phyloP scores from a whole-genome alignment of 2,888 invertebrate species.

The Spilosoma lubricipeda region DNA sequence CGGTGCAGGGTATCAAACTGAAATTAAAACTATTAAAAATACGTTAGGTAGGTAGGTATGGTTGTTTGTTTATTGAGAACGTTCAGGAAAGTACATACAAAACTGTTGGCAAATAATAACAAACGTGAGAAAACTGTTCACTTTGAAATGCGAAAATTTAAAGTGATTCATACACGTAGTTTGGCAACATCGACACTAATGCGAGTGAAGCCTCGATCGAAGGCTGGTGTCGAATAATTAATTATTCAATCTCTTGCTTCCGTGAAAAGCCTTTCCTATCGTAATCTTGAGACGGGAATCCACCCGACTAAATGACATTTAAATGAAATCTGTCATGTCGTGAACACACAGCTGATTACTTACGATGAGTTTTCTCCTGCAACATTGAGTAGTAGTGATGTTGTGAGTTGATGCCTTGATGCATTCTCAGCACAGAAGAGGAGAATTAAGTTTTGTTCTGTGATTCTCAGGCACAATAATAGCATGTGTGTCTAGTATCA shows the following conservation, averaged over 20 bases:
- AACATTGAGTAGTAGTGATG: background rate
- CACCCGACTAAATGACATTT: background rate
- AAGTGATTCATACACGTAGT: background rate
- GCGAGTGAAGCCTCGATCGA: background rate
- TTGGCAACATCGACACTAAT: background rate
- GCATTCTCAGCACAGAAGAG: too few relatives aligned
- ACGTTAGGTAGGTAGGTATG: slow-evolving; percentile 4
- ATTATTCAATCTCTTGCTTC: too few relatives aligned
- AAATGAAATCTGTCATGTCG: background rate
- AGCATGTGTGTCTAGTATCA: too few relatives aligned
- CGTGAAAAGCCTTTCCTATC: background rate
- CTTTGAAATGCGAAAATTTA: background rate
- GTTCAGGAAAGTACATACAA: slow-evolving; percentile 21
- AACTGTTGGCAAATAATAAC: slow-evolving; percentile 8
- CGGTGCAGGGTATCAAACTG: slow-evolving; percentile 5
- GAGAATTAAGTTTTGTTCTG: too few relatives aligned
- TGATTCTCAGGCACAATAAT: too few relatives aligned
- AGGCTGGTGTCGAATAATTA: background rate
- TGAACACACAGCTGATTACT: background rate
- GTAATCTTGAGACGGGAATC: background rate
- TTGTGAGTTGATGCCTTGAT: background rate
- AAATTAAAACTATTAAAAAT: slow-evolving; percentile 23
- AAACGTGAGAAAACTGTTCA: background rate
- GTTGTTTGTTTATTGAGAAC: slow-evolving; percentile 7
- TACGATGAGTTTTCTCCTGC: background rate